Evolutionary conservation across 1,140 invertebrate genomes (phyloP), one percentile per base, ranked within the genome.

Genomic region (Thaumetopoea pityocampa): DNA sequence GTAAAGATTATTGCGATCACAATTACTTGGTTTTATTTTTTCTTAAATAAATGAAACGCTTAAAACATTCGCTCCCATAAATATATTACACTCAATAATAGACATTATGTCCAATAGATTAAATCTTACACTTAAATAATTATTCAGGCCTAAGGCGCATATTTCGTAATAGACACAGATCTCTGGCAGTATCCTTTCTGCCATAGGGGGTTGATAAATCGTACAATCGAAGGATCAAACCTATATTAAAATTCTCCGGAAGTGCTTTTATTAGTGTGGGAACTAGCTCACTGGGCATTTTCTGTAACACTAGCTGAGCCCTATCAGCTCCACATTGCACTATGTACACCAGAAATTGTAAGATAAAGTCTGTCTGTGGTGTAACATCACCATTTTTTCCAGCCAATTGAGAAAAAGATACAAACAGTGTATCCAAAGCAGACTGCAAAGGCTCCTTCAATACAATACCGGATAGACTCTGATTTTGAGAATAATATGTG

Each of bases 291-390:
- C 89, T 86, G 0, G 94, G 94, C 88, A 96, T 91, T 51, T 92
- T 91, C 40, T 93, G 91, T 6, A 96, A 71, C n/a, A 96, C 89
- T 20, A 91, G 83, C 12, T 89, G 86, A 9, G 93, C 89, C 49
- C 91, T 89, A 5, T 94, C 91, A 24, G 90, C 90, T 0, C 93
- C 93, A 84, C 93, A 95, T 53, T 92, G 89, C 1, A 96, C 93
- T 14, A 93, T 87, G 55, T 92, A 88, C 35, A 92, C 88, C n/a
- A 96, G 84, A 69, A 97, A 94, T 52, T 93, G 89, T 41, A 95
- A 89, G 33, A 96, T 92, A 74, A 97, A 96, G 60, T 94, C 90
- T 3, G 93, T 94, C 56, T 95, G 92, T 32, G 94, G 93, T 7
- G 93, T 93, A 0, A 96, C 86, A 47, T 92, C 89, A 0, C 90